A percentile compares a stretch with the other conserved stretches of the same genome.
Conservation (phyloP, 2,797 vertebrate species). For the Psittacula echo region DNA sequence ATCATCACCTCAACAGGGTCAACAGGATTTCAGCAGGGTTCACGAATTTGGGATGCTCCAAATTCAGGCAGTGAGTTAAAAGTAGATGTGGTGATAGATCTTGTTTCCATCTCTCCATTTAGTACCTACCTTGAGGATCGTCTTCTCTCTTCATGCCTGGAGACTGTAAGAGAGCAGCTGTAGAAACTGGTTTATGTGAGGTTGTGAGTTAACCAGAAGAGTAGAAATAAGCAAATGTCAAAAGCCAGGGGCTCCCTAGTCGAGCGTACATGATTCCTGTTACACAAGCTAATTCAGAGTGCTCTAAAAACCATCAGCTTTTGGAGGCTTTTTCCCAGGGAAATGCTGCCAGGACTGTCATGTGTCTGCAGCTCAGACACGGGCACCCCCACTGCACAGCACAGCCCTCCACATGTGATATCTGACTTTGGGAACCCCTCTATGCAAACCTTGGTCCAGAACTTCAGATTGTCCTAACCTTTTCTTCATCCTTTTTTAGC, state of each 20-base stretch:
- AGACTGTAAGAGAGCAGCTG: not conserved
- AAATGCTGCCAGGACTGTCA: not conserved
- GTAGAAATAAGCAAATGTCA: not conserved
- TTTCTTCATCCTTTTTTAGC: not conserved
- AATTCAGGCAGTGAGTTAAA: not conserved
- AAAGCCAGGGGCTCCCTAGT: constrained; percentile 11
- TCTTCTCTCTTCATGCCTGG: not conserved
- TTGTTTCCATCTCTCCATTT: not conserved
- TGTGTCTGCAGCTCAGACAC: not conserved
- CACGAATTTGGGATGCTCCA: not conserved
- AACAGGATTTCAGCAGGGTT: not conserved
- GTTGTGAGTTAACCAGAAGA: not conserved
- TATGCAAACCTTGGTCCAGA: not conserved
- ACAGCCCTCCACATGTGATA: not conserved
- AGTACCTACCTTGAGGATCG: not conserved
- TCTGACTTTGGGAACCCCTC: not conserved
- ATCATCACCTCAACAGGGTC: not conserved
- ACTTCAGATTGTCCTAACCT: not conserved
- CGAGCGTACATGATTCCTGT: not conserved
- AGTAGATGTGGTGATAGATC: not conserved
- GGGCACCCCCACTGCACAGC: not conserved
- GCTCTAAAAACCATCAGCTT: not conserved
- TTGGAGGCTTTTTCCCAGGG: not conserved
- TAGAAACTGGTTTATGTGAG: not conserved
- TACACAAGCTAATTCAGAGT: constrained; percentile 21